Conservation (phyloP, 2,888 invertebrate species). For the Drosophila greeni region DNA sequence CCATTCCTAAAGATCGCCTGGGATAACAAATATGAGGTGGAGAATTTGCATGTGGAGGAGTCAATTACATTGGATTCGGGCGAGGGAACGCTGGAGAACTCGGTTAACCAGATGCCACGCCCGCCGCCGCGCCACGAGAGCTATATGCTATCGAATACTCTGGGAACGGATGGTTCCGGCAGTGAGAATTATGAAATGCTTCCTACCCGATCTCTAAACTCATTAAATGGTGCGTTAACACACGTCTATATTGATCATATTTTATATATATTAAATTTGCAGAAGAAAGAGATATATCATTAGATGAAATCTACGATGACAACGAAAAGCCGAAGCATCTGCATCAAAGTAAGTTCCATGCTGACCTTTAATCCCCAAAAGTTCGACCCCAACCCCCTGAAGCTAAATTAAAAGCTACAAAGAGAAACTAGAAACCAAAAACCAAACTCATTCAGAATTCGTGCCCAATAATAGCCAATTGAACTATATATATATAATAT, state of each 20-base stretch:
- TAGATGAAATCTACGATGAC: conserved; percentile 79
- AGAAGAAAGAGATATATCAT: conserved; percentile 80
- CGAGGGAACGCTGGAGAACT: conserved; percentile 86
- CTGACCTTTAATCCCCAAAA: conserved; percentile 6
- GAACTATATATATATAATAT: conserved; percentile 34
- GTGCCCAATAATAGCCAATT: conserved; percentile 34
- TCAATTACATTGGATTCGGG: conserved; percentile 82
- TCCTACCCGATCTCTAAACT: conserved; percentile 80
- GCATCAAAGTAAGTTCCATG: conserved; percentile 80
- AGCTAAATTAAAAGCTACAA: conserved; percentile 12
- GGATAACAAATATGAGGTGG: conserved; percentile 97
- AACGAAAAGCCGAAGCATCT: conserved; percentile 79
- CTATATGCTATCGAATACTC: conserved; percentile 85
- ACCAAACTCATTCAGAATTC: conserved; percentile 44
- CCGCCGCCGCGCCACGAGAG: conserved; percentile 88
- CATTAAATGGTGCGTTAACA: conserved; percentile 79
- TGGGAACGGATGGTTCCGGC: conserved; percentile 80
- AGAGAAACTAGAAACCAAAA: conserved; percentile 18
- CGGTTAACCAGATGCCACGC: conserved; percentile 82
- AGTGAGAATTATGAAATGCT: conserved; percentile 85
- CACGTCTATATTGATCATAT: not conserved
- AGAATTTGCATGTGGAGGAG: conserved; percentile 94
- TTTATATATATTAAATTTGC: conserved; percentile 51
- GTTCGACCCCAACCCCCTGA: not conserved
- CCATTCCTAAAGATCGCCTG: conserved; percentile 98